Conservation (phyloP, 2,888 invertebrate genomes). For the Luperina nickerlii region DNA sequence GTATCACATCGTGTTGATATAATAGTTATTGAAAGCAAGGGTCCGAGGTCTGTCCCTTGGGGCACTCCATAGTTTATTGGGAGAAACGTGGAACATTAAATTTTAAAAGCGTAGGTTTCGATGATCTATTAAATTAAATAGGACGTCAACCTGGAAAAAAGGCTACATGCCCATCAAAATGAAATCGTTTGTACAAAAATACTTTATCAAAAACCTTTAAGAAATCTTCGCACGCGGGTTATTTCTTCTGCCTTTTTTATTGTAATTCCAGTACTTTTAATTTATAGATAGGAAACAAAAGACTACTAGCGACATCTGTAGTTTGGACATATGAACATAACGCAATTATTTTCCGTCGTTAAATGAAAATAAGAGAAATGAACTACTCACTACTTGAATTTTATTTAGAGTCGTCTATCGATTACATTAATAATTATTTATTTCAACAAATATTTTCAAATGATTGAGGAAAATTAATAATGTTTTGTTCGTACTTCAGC, state of each 20-base stretch:
- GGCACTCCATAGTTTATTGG: neutral
- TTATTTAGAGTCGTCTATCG: neutral
- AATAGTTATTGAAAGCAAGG: neutral
- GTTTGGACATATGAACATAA: neutral
- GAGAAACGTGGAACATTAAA: neutral
- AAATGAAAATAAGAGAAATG: neutral
- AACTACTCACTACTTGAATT: neutral
- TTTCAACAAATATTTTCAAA: neutral
- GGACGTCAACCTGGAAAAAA: neutral
- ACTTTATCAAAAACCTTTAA: neutral
- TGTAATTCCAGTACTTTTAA: neutral
- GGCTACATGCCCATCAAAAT: neutral
- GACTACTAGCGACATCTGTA: conserved; percentile 43
- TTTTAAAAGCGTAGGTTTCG: neutral
- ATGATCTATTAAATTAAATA: neutral
- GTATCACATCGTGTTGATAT: neutral
- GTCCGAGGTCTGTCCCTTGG: neutral
- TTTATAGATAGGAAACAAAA: neutral
- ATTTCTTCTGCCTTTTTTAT: neutral
- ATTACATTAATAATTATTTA: neutral
- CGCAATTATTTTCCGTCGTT: neutral
- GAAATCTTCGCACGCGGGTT: neutral
- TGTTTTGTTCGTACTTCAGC: conserved; percentile 24
- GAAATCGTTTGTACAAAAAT: neutral
- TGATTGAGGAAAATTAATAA: too few species aligned